These are phyloP conservation scores for Akabosia matsudoensis DNA, from an alignment of 1,140 invertebrate species.

Conservation along the genomic window DNA sequence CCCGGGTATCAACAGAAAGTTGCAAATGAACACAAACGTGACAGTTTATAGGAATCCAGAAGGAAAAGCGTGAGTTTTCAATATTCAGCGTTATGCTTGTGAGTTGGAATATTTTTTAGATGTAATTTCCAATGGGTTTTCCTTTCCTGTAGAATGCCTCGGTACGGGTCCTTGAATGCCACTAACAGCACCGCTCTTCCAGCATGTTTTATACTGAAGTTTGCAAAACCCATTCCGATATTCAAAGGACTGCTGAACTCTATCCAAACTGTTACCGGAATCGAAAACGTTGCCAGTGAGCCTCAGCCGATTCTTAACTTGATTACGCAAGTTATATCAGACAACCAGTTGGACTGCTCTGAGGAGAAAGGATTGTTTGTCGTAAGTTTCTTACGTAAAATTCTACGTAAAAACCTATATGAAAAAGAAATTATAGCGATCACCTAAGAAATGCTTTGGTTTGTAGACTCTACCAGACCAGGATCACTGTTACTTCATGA, in stretches of 20 bases:
- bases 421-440: too few species aligned
- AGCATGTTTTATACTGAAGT: conserved; percentile 82
- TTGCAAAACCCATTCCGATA: conserved; percentile 82
- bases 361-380: conserved; percentile 73
- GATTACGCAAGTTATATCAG: conserved; percentile 69
- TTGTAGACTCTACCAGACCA: conserved; percentile 83
- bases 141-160: conserved; percentile 60
- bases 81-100: conserved; percentile 25
- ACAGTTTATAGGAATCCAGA: conserved; percentile 67
- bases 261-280: conserved; percentile 69
- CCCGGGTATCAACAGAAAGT: conserved; percentile 66
- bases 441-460: neutral
- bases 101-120: conserved; percentile 6
- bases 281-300: conserved; percentile 62
- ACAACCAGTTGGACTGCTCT: conserved; percentile 64
- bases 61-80: conserved; percentile 66
- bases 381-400: conserved; percentile 59
- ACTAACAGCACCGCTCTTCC: conserved; percentile 84
- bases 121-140: conserved; percentile 25
- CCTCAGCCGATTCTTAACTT: conserved; percentile 70
- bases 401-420: conserved; percentile 6
- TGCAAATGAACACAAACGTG: conserved; percentile 68
- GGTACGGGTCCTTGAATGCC: conserved; percentile 71
- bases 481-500: conserved; percentile 89
- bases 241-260: conserved; percentile 69